Percentiles rank a stretch among this genome's conserved stretches.
These are phyloP conservation scores for Enteromius argenteus DNA, from an alignment of 2,797 vertebrate genomes.

Conservation along the genomic window DNA sequence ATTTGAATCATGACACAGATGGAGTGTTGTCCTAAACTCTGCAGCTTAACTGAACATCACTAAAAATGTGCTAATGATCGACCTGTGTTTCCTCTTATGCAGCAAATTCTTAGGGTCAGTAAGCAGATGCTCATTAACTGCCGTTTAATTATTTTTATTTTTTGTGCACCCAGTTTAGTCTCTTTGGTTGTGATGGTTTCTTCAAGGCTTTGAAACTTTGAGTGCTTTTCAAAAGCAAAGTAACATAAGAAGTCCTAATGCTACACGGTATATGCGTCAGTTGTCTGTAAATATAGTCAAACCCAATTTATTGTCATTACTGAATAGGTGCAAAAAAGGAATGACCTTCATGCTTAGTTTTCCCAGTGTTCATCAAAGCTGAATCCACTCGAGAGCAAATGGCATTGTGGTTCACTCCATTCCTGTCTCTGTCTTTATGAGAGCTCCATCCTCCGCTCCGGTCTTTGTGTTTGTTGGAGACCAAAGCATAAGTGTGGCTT, in stretches of 20 bases:
- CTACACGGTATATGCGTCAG: not conserved
- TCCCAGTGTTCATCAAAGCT: constrained; percentile 11
- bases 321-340: not conserved
- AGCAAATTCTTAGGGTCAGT: not conserved
- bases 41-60: not conserved
- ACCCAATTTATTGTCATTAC: not conserved
- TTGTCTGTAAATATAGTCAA: constrained; percentile 21
- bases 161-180: not conserved
- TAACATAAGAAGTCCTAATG: not conserved
- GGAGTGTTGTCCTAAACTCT: not conserved
- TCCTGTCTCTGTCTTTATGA: not conserved
- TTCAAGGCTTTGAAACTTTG: not conserved
- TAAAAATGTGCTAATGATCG: not conserved
- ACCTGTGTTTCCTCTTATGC: constrained; percentile 7
- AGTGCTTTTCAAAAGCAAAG: not conserved
- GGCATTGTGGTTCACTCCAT: not conserved
- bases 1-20: not conserved
- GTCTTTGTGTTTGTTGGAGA: constrained; percentile 25
- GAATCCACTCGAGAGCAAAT: not conserved
- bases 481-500: constrained; percentile 41
- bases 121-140: constrained; percentile 20
- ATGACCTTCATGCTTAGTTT: not conserved
- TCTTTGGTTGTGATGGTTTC: not conserved
- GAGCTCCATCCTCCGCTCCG: not conserved
- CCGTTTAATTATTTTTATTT: not conserved